Conservation (phyloP, 30 jellyfish, hydroid and myxozoan species). For the Hydra vulgaris region DNA sequence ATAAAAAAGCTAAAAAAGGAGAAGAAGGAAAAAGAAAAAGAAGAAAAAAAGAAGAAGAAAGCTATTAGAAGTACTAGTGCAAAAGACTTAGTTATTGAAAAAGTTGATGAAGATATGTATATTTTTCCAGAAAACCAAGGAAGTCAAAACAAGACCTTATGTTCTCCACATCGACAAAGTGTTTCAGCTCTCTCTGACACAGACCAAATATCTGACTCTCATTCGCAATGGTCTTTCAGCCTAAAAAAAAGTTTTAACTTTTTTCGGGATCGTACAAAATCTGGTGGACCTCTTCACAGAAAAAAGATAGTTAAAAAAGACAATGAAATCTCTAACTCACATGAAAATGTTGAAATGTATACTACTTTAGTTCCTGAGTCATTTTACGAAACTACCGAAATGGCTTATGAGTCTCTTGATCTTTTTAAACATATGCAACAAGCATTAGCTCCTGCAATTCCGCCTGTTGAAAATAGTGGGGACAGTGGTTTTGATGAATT, state of each 20-base stretch:
- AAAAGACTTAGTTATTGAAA: not conserved
- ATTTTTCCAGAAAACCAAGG: slow-evolving; percentile 10
- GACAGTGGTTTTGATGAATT: slow-evolving; percentile 83
- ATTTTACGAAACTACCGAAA: slow-evolving; percentile 33
- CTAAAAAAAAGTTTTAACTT: slow-evolving; percentile 3
- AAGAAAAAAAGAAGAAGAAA: slow-evolving; percentile 6
- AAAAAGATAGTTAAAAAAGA: slow-evolving; percentile 6
- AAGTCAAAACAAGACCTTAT: not conserved
- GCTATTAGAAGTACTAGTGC: not conserved
- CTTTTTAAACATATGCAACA: slow-evolving; percentile 20
- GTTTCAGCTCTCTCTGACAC: not conserved
- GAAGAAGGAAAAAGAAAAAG: slow-evolving; percentile 25
- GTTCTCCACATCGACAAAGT: not conserved
- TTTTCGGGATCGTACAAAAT: slow-evolving; percentile 31
- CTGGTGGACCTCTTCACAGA: not conserved
- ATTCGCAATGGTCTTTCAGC: slow-evolving; percentile 19
- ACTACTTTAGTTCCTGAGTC: slow-evolving; percentile 29
- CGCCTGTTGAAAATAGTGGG: slow-evolving; percentile 29
- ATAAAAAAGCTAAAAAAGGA: slow-evolving; percentile 12
- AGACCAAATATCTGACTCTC: not conserved
- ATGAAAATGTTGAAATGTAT: slow-evolving; percentile 10
- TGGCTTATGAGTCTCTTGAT: slow-evolving; percentile 41
- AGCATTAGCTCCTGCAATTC: slow-evolving; percentile 16
- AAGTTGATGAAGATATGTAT: slow-evolving; percentile 25
- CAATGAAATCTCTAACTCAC: not conserved